A percentile compares a stretch with the other conserved stretches of the same genome.
Evolutionary conservation across 2,797 vertebrate species (phyloP).

Genomic region (Naso thynnoides): DNA sequence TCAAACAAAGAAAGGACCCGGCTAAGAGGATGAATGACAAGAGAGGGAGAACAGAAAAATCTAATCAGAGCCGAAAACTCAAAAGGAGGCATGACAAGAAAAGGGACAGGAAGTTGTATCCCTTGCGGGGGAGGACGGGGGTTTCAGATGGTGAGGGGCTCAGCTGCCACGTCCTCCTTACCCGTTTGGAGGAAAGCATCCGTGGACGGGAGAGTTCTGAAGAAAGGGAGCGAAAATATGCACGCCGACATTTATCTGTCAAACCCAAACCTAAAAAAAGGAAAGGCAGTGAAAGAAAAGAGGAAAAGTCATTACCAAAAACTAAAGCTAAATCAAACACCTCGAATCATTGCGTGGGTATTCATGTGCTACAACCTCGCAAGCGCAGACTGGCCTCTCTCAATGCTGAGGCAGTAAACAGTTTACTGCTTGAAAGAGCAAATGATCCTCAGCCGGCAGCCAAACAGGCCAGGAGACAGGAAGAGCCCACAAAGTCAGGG

Average conservation of each 20-base stretch:
- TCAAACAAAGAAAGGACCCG: slow-evolving; percentile 58
- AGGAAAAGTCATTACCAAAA: slow-evolving; percentile 66
- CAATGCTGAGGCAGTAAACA: slow-evolving; percentile 97
- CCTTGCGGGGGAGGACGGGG: slow-evolving; percentile 87
- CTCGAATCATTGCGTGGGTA: slow-evolving; percentile 19
- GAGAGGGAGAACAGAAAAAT: slow-evolving; percentile 38
- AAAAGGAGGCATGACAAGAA: slow-evolving; percentile 69
- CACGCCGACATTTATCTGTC: slow-evolving; percentile 26
- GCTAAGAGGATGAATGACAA: slow-evolving; percentile 61
- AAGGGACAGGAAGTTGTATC: slow-evolving; percentile 90
- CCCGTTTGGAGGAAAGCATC: slow-evolving; percentile 86
- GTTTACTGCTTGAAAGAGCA: slow-evolving; percentile 90
- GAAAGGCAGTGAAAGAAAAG: slow-evolving; percentile 59
- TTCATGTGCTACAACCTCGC: slow-evolving; percentile 85
- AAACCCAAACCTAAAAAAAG: slow-evolving; percentile 66
- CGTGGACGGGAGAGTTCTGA: slow-evolving; percentile 52
- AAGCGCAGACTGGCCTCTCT: slow-evolving; percentile 95
- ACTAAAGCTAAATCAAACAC: slow-evolving; percentile 65
- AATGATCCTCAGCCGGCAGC: slow-evolving; percentile 79
- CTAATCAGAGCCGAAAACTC: slow-evolving; percentile 53
- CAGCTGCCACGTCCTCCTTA: slow-evolving; percentile 93
- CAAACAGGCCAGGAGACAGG: slow-evolving; percentile 78
- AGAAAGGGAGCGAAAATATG: slow-evolving; percentile 31
- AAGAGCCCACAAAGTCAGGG: slow-evolving; percentile 76
- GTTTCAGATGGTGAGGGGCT: slow-evolving; percentile 87